These are phyloP conservation scores for Pitangus sulphuratus DNA, from an alignment of 2,797 vertebrate genomes.

Conservation along the genomic window DNA sequence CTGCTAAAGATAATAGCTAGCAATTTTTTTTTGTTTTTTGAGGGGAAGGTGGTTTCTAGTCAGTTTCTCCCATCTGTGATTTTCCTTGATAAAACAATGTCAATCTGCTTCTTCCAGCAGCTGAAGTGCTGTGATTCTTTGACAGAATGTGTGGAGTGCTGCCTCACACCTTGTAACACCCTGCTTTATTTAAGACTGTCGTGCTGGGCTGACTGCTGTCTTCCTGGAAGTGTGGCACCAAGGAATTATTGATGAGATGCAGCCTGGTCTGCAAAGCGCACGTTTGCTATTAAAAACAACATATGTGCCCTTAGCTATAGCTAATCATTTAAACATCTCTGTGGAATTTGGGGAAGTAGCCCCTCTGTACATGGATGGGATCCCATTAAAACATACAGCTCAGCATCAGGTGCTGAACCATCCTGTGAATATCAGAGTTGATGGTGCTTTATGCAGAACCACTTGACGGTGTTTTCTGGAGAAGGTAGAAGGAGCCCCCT, in stretches of 20 bases:
- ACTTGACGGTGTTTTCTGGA: not conserved
- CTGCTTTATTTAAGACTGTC: not conserved
- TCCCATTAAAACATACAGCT: not conserved
- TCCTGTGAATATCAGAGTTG: not conserved
- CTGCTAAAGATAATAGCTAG: not conserved
- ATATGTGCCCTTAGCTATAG: not conserved
- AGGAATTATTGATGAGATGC: not conserved
- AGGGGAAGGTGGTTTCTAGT: not conserved
- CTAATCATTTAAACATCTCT: not conserved
- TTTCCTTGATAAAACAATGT: not conserved
- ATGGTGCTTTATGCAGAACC: not conserved
- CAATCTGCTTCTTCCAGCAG: conserved; percentile 10
- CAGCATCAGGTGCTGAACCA: not conserved
- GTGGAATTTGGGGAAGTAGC: not conserved
- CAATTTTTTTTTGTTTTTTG: not conserved
- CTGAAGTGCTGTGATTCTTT: conserved; percentile 2
- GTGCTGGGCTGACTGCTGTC: conserved; percentile 6
- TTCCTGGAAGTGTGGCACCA: not conserved
- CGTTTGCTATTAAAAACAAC: not conserved
- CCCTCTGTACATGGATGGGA: not conserved
- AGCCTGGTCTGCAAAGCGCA: not conserved
- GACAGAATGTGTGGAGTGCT: not conserved
- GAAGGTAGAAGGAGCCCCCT: not conserved
- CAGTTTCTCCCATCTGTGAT: conserved; percentile 1
- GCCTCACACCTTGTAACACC: not conserved